Percentiles rank a stretch among this genome's conserved stretches.
Evolutionary conservation across 2,888 invertebrate species (phyloP).

Genomic region (Leptinotarsa tumamoca): DNA sequence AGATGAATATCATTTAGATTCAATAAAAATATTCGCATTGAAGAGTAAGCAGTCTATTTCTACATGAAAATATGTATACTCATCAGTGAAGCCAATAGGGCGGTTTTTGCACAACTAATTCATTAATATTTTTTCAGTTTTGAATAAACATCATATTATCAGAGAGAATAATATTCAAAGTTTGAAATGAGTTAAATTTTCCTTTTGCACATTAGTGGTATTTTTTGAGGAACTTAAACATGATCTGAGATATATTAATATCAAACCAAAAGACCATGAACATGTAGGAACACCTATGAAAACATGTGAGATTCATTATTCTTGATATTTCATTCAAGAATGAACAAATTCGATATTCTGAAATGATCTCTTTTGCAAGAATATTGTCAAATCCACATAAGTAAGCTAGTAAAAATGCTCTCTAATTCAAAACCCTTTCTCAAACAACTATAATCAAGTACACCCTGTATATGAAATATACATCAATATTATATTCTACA

Average conservation of each 20-base stretch:
- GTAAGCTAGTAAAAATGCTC: neutral
- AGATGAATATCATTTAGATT: neutral
- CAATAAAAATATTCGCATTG: neutral
- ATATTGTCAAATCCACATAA: neutral
- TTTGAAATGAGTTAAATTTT: too few species aligned
- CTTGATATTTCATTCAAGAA: too few species aligned
- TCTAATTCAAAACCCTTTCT: neutral
- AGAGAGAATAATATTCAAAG: too few species aligned
- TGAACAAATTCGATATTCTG: neutral
- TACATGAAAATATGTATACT: neutral
- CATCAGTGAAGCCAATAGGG: neutral
- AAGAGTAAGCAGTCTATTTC: neutral
- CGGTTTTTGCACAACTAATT: neutral
- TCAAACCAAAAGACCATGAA: neutral
- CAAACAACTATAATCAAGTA: constrained; percentile 6
- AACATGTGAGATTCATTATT: too few species aligned
- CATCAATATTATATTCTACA: constrained; percentile 40
- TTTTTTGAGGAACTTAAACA: neutral
- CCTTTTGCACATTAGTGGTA: neutral
- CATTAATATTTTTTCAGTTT: too few species aligned
- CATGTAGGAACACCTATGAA: too few species aligned
- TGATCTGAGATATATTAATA: neutral
- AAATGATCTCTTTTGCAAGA: neutral
- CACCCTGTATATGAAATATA: constrained; percentile 27
- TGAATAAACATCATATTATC: too few species aligned